phyloP scores from a whole-genome alignment of 2,113 vertebrate genomes.

The Gymnobelideus leadbeateri region DNA sequence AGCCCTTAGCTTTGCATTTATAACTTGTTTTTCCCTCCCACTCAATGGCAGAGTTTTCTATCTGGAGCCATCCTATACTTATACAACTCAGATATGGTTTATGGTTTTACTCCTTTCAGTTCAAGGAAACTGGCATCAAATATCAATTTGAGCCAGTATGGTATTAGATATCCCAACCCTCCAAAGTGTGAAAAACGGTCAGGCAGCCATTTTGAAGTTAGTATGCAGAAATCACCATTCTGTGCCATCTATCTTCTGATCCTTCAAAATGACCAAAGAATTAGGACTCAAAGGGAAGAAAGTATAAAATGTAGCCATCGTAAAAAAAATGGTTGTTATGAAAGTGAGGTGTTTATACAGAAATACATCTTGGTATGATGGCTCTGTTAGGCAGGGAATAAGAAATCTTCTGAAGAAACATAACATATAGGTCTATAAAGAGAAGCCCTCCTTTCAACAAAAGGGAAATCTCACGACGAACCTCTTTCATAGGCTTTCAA shows the following conservation, averaged over 20 bases:
- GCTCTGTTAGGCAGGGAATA: neutral
- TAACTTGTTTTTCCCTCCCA: neutral
- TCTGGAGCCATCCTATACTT: neutral
- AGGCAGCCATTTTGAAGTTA: neutral
- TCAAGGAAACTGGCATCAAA: neutral
- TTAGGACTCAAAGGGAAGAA: neutral
- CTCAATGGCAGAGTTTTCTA: neutral
- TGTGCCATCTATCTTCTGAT: constrained; percentile 50
- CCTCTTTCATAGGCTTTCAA: constrained; percentile 64
- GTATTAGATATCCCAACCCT: neutral
- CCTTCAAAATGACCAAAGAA: neutral
- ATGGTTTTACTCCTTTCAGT: neutral
- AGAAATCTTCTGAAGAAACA: neutral
- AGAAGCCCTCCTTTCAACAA: constrained; percentile 64
- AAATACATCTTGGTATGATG: constrained; percentile 42
- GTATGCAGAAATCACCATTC: constrained; percentile 39
- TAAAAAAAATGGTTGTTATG: constrained; percentile 9
- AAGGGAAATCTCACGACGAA: constrained; percentile 56
- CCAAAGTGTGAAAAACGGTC: constrained; percentile 3
- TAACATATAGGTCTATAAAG: constrained; percentile 40
- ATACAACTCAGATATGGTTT: neutral
- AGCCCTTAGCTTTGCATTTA: neutral
- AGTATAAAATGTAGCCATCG: neutral
- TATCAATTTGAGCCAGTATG: neutral
- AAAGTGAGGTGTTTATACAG: constrained; percentile 11